Percentiles rank a stretch among this genome's conserved stretches.
These are phyloP conservation scores for Cygnus olor DNA, from an alignment of 2,797 vertebrate species.

Conservation along the genomic window DNA sequence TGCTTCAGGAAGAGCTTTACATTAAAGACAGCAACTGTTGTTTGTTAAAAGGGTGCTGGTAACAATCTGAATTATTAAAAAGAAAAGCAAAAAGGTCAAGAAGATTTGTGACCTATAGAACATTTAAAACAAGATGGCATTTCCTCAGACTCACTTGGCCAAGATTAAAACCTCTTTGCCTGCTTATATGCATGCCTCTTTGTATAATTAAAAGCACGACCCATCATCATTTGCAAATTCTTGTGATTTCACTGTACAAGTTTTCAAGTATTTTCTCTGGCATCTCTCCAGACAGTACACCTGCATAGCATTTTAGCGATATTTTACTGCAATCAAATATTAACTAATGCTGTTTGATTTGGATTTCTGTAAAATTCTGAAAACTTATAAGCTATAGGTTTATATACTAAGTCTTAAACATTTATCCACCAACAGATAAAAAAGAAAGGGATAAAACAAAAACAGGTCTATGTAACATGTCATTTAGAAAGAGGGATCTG, in stretches of 20 bases:
- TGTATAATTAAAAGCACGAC: constrained; percentile 75
- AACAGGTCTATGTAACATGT: background rate
- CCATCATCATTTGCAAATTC: constrained; percentile 66
- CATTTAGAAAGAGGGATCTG: background rate
- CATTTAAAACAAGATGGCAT: constrained; percentile 55
- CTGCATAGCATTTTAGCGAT: constrained; percentile 71
- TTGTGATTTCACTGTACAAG: constrained; percentile 67
- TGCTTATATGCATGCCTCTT: constrained; percentile 57
- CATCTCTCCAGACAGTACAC: constrained; percentile 75
- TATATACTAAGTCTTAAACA: constrained; percentile 17
- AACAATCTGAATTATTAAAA: background rate
- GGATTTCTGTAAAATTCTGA: constrained; percentile 63
- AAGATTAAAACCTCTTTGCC: constrained; percentile 68
- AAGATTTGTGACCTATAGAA: constrained; percentile 60
- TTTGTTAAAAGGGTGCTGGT: background rate
- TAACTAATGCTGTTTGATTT: constrained; percentile 75
- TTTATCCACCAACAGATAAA: constrained; percentile 20
- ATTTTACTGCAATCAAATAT: constrained; percentile 72
- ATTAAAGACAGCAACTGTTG: background rate
- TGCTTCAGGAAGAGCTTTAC: background rate
- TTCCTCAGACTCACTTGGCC: constrained; percentile 59
- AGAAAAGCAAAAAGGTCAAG: background rate
- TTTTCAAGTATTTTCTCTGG: constrained; percentile 72
- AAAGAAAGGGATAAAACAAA: constrained; percentile 50
- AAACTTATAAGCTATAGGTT: constrained; percentile 28